Evolutionary conservation across 2,888 invertebrate species (phyloP), one percentile per base, ranked within the genome.

Genomic region (Agrochola lychnidis): DNA sequence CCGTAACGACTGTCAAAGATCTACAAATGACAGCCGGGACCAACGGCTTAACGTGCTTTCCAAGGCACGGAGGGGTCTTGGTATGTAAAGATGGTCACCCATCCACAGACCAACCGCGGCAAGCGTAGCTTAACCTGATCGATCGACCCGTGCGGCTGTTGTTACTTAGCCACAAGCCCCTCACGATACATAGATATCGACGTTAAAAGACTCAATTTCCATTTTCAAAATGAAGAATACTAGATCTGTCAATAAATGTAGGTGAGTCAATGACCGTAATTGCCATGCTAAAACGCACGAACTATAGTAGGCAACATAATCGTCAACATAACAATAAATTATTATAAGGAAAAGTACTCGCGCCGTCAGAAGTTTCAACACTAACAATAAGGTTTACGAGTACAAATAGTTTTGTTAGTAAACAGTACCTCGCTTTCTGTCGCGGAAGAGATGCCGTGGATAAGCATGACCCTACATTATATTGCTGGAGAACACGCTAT

Each of bases 391-490:
- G 82, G 85, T 85, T 88, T 88, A 84, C 68, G 78, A 88, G 87
- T 88, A 74, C 62, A 90, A 89, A 36, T 36, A 87, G 91, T 91
- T 92, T 89, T 91, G 93, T 93, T 92, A 87, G 92, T 92, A 92
- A 93, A 93, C 90, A 92, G 90, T 88, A 86, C 88, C 87, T 89
- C 86, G 88, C 85, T 90, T 93, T 92, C 91, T 91, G 91, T 86
- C 88, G 81, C 91, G 92, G 93, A 92, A 93, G 89, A 92, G 93
- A 94, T 94, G 88, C 82, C 89, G 81, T 88, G 87, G 93, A 94
- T 94, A 94, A 92, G 91, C 89, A 87, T 82, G 89, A 88, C 90
- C 90, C 89, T 86, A 85, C 82, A 82, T 92, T 84, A 88, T 93
- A 95, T 93, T 92, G 91, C 91, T 84, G 71, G 70, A 73, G 79